phyloP scores from a whole-genome alignment of 2,888 invertebrate genomes.

The Chesias legatella region DNA sequence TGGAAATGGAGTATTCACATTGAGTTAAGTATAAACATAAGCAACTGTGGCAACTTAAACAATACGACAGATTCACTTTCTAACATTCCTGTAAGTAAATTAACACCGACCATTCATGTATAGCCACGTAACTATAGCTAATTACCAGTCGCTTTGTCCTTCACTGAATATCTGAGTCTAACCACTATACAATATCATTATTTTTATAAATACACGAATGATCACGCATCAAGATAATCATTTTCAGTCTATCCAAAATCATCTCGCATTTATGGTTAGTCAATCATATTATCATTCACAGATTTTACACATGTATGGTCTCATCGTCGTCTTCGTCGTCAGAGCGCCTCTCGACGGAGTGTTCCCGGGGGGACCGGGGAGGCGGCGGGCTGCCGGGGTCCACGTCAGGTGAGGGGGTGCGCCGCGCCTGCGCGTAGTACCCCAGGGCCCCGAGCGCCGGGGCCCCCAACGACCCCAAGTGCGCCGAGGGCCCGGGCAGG shows the following conservation, averaged over 20 bases:
- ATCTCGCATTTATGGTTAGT: neutral
- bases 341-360: constrained; percentile 62
- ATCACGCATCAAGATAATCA: too few relatives aligned
- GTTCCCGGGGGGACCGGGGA: constrained; percentile 63
- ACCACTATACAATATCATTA: neutral
- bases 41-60: neutral
- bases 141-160: constrained; percentile 4
- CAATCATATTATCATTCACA: constrained; percentile 25
- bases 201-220: too few relatives aligned
- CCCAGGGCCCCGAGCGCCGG: constrained; percentile 82
- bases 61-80: too few relatives aligned
- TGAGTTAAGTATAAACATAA: constrained; percentile 6
- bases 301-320: constrained; percentile 80
- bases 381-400: constrained; percentile 82
- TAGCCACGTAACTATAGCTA: neutral
- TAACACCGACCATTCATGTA: too few relatives aligned
- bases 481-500: constrained; percentile 84
- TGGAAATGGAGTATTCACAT: constrained; percentile 25
- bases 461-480: constrained; percentile 83
- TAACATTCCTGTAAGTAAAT: too few relatives aligned
- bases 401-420: constrained; percentile 76
- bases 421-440: constrained; percentile 73
- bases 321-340: constrained; percentile 82
- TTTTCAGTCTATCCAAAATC: too few relatives aligned
- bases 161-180: constrained; percentile 1